Conservation (phyloP, 2,888 invertebrate genomes). For the Noctua comes region DNA sequence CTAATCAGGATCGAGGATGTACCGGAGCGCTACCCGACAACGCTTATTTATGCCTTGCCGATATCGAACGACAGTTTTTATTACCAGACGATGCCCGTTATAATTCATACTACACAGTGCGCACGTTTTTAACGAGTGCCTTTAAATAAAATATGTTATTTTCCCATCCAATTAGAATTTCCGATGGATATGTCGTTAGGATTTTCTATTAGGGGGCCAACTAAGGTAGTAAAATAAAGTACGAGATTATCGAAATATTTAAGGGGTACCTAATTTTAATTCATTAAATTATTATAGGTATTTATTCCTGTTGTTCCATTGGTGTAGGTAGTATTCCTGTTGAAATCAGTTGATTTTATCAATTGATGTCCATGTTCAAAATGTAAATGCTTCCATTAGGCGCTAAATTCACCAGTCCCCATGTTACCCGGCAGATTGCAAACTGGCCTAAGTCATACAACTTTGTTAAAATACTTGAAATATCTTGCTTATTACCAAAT, state of each 20-base stretch:
- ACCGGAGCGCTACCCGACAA: slow-evolving; percentile 83
- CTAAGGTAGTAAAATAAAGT: slow-evolving; percentile 21
- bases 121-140: slow-evolving; percentile 63
- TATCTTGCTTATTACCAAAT: neutral
- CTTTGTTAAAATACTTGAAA: neutral
- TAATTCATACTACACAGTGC: slow-evolving; percentile 76
- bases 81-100: slow-evolving; percentile 74
- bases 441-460: neutral
- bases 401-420: no score
- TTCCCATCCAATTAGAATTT: slow-evolving; percentile 63
- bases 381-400: neutral
- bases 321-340: no score
- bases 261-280: neutral
- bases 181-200: slow-evolving; percentile 35
- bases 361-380: neutral
- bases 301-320: no score
- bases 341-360: neutral
- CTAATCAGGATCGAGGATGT: slow-evolving; percentile 87
- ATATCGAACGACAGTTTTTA: slow-evolving; percentile 85
- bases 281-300: neutral
- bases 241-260: neutral
- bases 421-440: neutral
- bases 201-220: slow-evolving; percentile 26
- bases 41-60: slow-evolving; percentile 86
- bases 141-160: slow-evolving; percentile 66